These are phyloP conservation scores for Anas flavirostris DNA, from an alignment of 2,797 vertebrate genomes.

Conservation along the genomic window DNA sequence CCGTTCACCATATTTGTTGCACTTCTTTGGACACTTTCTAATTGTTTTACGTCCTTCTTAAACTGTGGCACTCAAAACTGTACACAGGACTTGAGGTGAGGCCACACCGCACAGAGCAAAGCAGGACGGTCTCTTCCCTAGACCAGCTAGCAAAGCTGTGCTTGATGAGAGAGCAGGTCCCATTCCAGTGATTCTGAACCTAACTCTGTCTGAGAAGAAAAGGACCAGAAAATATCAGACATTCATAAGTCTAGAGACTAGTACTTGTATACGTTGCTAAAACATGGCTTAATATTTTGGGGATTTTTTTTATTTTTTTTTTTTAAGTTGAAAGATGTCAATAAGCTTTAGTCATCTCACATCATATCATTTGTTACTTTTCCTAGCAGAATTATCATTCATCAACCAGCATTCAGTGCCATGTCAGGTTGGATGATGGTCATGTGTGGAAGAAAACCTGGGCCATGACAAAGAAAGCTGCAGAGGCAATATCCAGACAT, in stretches of 20 bases:
- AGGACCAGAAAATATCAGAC: not conserved
- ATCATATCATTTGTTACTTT: not conserved
- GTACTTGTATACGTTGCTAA: not conserved
- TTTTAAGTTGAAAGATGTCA: not conserved
- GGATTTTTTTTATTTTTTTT: not conserved
- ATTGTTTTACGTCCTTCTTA: not conserved
- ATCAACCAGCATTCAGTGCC: not conserved
- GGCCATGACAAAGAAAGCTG: not conserved
- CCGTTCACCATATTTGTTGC: not conserved
- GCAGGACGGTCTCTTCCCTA: not conserved
- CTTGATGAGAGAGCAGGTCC: not conserved
- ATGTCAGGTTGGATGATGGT: not conserved
- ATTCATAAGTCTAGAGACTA: not conserved
- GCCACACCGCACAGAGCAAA: not conserved
- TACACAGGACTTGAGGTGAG: not conserved
- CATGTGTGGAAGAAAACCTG: not conserved
- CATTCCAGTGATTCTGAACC: not conserved
- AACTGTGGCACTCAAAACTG: not conserved
- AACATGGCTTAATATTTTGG: not conserved
- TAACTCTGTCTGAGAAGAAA: not conserved
- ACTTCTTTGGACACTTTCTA: not conserved
- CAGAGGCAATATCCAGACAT: conserved; percentile 1
- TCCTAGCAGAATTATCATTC: not conserved
- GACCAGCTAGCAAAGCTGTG: not conserved
- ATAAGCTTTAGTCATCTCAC: not conserved